Percentiles rank a stretch among this genome's conserved stretches.
Evolutionary conservation across 2,888 invertebrate genomes (phyloP).

Genomic region (Mamestra brassicae): DNA sequence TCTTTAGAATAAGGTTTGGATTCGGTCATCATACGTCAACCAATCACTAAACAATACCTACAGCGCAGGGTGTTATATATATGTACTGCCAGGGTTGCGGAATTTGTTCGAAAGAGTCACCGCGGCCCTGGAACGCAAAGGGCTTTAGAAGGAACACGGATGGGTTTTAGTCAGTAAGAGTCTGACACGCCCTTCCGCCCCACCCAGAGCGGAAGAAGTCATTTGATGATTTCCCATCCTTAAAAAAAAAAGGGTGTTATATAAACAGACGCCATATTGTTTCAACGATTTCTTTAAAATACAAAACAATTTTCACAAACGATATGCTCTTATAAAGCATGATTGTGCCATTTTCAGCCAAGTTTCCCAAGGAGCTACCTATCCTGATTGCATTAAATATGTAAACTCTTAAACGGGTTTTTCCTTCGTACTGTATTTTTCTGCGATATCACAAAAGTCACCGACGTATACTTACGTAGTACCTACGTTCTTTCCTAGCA

Average conservation of each 20-base stretch:
- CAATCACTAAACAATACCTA: background rate
- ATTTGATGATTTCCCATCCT: no score
- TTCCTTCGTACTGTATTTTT: conserved; percentile 33
- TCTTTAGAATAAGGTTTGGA: background rate
- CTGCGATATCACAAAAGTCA: conserved; percentile 15
- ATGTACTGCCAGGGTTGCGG: no score
- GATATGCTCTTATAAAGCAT: conserved; percentile 16
- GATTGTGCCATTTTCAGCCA: conserved; percentile 24
- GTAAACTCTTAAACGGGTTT: conserved; percentile 57
- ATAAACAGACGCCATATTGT: background rate
- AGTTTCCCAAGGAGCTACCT: conserved; percentile 40
- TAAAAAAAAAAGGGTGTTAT: background rate
- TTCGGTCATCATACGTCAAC: background rate
- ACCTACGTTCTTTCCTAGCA: background rate
- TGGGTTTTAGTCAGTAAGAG: no score
- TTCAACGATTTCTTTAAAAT: background rate
- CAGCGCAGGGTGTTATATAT: no score
- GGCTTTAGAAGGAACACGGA: no score
- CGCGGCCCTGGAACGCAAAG: no score
- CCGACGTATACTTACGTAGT: background rate
- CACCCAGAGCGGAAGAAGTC: no score
- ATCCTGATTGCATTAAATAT: conserved; percentile 59
- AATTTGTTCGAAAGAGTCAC: no score
- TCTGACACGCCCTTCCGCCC: no score
- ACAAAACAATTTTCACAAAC: conserved; percentile 41